A percentile compares a stretch with the other conserved stretches of the same genome.
Evolutionary conservation across 2,888 invertebrate species (phyloP).

Genomic region (Eudemis profundana): DNA sequence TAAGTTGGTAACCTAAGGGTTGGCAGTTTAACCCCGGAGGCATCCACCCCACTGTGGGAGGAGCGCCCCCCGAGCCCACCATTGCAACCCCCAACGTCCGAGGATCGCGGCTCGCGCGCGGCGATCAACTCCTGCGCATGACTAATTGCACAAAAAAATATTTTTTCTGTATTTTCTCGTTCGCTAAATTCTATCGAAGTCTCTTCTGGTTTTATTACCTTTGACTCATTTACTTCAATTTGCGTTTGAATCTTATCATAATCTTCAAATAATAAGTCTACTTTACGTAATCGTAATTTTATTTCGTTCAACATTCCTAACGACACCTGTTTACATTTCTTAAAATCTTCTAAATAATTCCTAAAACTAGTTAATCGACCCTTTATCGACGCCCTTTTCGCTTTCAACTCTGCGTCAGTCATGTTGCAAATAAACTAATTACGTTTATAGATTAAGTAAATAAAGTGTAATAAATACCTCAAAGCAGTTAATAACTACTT

Average conservation of each 20-base stretch:
- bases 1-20: too few species aligned
- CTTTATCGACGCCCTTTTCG: conserved; percentile 11
- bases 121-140: conserved; percentile 10
- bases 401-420: conserved; percentile 6
- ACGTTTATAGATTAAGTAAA: not conserved
- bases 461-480: conserved; percentile 20
- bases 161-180: conserved; percentile 5
- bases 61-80: too few species aligned
- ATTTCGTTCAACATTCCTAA: not conserved
- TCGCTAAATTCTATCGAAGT: not conserved
- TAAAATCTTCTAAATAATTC: conserved; percentile 4
- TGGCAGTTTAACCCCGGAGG: too few species aligned
- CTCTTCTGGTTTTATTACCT: not conserved
- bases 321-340: not conserved
- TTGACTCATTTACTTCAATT: conserved; percentile 2
- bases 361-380: conserved; percentile 14
- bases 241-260: conserved; percentile 15
- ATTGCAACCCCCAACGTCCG: too few species aligned
- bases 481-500: not conserved
- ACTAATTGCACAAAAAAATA: conserved; percentile 9
- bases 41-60: too few species aligned
- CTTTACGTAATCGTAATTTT: too few species aligned
- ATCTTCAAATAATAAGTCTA: conserved; percentile 7
- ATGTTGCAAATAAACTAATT: conserved; percentile 6
- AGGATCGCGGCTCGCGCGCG: not conserved